These are phyloP conservation scores for Ceratina calcarata DNA, from an alignment of 1,140 invertebrate genomes.

Conservation along the genomic window DNA sequence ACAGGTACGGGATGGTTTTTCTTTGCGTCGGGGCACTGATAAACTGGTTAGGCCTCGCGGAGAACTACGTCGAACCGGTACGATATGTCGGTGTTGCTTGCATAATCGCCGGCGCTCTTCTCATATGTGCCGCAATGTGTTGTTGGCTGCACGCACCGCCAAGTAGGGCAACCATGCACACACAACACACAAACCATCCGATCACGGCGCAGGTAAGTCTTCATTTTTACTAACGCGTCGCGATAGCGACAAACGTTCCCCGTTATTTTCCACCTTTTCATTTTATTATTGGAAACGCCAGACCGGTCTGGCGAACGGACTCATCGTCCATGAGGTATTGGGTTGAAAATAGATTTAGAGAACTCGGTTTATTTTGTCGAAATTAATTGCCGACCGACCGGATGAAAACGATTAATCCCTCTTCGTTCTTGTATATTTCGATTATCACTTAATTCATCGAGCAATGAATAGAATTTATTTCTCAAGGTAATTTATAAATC, in stretches of 20 bases:
- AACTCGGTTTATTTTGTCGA: no score
- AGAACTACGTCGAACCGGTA: slow-evolving; percentile 86
- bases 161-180: slow-evolving; percentile 70
- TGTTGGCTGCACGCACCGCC: slow-evolving; percentile 87
- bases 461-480: no score
- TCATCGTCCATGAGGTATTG: no score
- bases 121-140: slow-evolving; percentile 88
- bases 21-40: slow-evolving; percentile 88
- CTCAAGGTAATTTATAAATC: no score
- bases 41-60: slow-evolving; percentile 88
- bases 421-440: no score
- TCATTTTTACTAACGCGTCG: background rate
- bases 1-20: slow-evolving; percentile 88
- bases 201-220: slow-evolving; percentile 75
- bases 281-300: background rate
- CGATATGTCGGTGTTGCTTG: slow-evolving; percentile 88
- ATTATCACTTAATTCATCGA: no score
- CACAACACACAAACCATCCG: slow-evolving; percentile 70
- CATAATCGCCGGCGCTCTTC: slow-evolving; percentile 86
- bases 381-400: no score
- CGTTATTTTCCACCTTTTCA: no score
- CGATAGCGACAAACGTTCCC: background rate
- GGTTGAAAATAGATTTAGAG: background rate
- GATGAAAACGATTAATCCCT: no score
- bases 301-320: background rate